These are phyloP conservation scores for Delphinus delphis DNA, from an alignment of 2,113 vertebrate species.

Conservation along the genomic window DNA sequence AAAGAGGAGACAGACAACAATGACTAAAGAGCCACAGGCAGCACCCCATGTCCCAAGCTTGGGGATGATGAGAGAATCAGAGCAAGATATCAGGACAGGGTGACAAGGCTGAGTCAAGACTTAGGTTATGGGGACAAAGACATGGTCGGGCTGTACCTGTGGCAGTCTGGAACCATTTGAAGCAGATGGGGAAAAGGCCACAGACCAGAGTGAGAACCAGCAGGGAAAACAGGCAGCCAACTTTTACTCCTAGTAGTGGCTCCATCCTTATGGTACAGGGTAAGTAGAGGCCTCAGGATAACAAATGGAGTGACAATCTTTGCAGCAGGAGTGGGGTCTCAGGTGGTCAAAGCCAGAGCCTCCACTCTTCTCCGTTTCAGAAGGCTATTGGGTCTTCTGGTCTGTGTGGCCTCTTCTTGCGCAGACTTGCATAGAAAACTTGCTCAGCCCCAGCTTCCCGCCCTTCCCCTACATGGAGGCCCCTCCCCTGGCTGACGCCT, in stretches of 20 bases:
- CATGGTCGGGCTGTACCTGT: conserved; percentile 66
- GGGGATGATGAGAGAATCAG: neutral
- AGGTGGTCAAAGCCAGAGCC: neutral
- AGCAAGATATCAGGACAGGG: neutral
- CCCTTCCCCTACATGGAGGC: conserved; percentile 15
- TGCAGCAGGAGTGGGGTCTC: neutral
- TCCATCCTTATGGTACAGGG: conserved; percentile 72
- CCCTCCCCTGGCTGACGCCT: conserved; percentile 61
- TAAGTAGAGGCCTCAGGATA: neutral
- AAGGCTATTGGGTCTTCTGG: neutral
- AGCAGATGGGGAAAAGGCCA: conserved; percentile 74
- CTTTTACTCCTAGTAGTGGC: conserved; percentile 67
- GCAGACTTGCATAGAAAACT: neutral
- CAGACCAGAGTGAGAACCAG: conserved; percentile 72
- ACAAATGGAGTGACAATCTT: neutral
- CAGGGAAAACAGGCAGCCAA: conserved; percentile 75
- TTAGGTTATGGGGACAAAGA: neutral
- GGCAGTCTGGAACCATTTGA: conserved; percentile 78
- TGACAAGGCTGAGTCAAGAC: neutral
- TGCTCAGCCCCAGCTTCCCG: conserved; percentile 18
- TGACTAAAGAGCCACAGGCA: neutral
- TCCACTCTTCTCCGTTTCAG: neutral
- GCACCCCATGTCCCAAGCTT: neutral
- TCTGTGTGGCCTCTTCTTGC: neutral
- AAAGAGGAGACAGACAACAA: neutral